These are phyloP conservation scores for Dicyrtomina minuta DNA, from an alignment of 2,888 invertebrate species.

Conservation along the genomic window DNA sequence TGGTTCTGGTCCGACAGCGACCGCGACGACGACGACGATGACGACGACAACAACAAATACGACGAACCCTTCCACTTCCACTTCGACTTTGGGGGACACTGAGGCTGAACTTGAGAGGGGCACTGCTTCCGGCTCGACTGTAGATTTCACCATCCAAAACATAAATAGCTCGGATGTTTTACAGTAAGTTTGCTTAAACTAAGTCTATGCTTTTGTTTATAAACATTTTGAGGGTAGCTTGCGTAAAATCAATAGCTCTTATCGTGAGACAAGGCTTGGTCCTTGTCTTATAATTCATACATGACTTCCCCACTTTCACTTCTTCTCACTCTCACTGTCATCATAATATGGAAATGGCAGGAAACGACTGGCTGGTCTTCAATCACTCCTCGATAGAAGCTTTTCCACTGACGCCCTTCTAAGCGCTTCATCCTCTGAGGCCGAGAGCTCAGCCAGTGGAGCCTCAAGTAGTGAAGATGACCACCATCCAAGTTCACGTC, in stretches of 20 bases:
- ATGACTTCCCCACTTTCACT: conserved; percentile 5
- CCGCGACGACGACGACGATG: background rate
- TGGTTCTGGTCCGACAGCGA: background rate
- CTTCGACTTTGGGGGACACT: background rate
- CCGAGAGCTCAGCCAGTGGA: conserved; percentile 35
- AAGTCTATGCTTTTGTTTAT: background rate
- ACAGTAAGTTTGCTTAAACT: conserved; percentile 38
- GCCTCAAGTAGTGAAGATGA: conserved; percentile 40
- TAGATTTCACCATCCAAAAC: conserved; percentile 28
- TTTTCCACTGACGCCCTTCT: conserved; percentile 35
- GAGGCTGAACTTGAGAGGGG: too few relatives aligned
- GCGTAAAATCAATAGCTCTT: conserved; percentile 36
- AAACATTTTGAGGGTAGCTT: background rate
- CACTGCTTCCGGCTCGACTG: background rate
- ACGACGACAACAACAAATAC: background rate
- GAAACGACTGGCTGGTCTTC: conserved; percentile 42
- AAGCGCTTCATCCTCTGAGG: conserved; percentile 46
- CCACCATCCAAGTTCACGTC: background rate
- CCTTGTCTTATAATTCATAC: conserved; percentile 29
- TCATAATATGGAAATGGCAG: conserved; percentile 32
- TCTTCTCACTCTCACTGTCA: conserved; percentile 1
- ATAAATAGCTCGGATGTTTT: conserved; percentile 41
- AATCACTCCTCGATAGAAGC: conserved; percentile 44
- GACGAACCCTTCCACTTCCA: background rate
- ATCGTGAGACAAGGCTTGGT: conserved; percentile 13